These are phyloP conservation scores for Tetramorium alpestre DNA, from an alignment of 1,140 invertebrate species.

Conservation along the genomic window DNA sequence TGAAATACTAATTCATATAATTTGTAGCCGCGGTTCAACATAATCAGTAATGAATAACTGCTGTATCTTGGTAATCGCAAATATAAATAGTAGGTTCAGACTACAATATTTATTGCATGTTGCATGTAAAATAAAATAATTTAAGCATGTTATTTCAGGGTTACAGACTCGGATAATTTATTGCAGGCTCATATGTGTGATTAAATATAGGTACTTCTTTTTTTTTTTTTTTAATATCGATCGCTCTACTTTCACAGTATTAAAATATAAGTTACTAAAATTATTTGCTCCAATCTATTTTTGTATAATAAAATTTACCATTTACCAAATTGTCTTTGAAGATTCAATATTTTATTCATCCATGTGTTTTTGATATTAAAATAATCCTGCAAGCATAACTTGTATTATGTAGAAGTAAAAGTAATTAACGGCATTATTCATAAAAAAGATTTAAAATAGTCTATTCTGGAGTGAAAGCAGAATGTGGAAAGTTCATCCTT, in stretches of 20 bases:
- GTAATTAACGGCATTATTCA: conserved; percentile 10
- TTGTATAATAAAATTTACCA: not conserved
- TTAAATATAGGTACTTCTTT: no score
- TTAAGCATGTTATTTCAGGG: not conserved
- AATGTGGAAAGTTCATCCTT: conserved; percentile 50
- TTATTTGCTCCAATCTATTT: not conserved
- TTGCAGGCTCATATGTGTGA: no score
- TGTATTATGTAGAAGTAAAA: conserved; percentile 28
- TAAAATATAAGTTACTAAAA: conserved; percentile 10
- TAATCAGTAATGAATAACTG: not conserved
- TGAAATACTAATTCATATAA: not conserved
- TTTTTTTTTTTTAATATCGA: not conserved
- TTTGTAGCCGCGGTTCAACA: not conserved
- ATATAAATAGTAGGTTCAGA: not conserved
- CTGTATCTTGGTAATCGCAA: not conserved
- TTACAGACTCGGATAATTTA: not conserved
- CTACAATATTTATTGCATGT: not conserved
- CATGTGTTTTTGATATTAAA: not conserved
- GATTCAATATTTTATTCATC: not conserved
- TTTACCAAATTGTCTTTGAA: not conserved
- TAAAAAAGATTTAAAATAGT: conserved; percentile 49
- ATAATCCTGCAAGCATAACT: not conserved
- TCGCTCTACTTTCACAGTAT: not conserved
- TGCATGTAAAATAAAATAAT: not conserved
- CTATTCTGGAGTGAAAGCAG: not conserved